Percentiles rank a stretch among this genome's conserved stretches.
These are phyloP conservation scores for Patella ulyssiponensis DNA, from an alignment of 2,888 invertebrate species.

Conservation along the genomic window DNA sequence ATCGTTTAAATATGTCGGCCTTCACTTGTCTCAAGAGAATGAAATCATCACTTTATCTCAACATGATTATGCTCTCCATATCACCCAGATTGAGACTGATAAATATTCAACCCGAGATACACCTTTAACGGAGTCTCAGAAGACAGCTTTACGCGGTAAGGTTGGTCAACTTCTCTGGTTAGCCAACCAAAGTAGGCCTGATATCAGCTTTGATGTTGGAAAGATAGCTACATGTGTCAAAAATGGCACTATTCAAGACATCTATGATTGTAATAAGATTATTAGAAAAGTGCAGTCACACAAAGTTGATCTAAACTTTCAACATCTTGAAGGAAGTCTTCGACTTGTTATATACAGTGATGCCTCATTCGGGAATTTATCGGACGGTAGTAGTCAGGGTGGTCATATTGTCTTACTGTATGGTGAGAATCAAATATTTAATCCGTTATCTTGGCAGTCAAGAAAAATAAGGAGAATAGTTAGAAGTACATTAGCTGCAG, in stretches of 20 bases:
- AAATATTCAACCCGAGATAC: constrained; percentile 12
- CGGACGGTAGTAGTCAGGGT: constrained; percentile 9
- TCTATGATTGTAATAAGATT: constrained; percentile 18
- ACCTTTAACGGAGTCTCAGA: constrained; percentile 10
- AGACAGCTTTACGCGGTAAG: constrained; percentile 8
- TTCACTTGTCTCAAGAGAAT: constrained; percentile 5
- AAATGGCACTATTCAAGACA: neutral
- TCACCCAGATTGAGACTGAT: neutral
- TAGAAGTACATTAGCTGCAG: neutral
- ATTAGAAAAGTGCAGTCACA: constrained; percentile 8
- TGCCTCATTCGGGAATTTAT: constrained; percentile 9
- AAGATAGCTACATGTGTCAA: neutral
- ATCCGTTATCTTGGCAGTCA: neutral
- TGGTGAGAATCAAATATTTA: neutral
- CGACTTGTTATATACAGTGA: constrained; percentile 7
- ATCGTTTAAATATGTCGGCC: constrained; percentile 22
- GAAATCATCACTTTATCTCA: too few relatives aligned
- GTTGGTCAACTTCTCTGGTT: constrained; percentile 17
- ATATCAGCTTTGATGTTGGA: neutral
- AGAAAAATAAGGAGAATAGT: neutral
- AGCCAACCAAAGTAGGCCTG: neutral
- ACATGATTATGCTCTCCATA: too few relatives aligned
- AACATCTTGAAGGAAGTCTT: neutral
- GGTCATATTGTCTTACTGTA: constrained; percentile 4
- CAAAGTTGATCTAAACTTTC: neutral